Evolutionary conservation across 2,797 vertebrate species (phyloP), one percentile per base, ranked within the genome.

Genomic region (Coregonus sp.): DNA sequence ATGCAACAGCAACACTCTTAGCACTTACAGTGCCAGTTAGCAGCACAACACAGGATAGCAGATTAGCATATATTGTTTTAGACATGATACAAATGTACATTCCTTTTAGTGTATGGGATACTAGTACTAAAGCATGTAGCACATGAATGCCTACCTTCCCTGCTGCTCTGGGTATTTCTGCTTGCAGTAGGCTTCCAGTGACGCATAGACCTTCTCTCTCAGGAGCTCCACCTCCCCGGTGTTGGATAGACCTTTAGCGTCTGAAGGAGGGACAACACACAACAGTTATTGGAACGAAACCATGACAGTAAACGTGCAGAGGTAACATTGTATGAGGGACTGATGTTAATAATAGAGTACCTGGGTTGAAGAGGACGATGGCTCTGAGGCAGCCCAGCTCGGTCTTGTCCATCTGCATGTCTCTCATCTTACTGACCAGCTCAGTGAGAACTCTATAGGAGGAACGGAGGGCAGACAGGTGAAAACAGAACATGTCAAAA

Each of bases 391-490:
- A 99, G 4, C 98, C 98, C 85, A 99, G 92, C 92, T 99, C 98
- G 0, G 97, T 96, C 91, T 98, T 99, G 86, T 99, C 98, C 98
- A 99, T 99, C 94, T 97, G 96, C 98, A 99, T 99, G 92, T 99
- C 98, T 86, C 98, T 96, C 98, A 99, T 99, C 90, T 99, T 99
- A 89, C 97, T 99, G 85, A 99, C 98, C 51, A 99, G 93, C 85
- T 99, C 98, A 0, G 98, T 99, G 69, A 99, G 94, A 85, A 99
- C 98, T 85, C 98, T 99, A 65, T 16, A 75, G 4, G 11, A 47
- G 20, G 29, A 9, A 15, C 7, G 16, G 12, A 33, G 61, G 31
- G 25, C 25, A 25, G 25, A 25, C 25, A 74, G 63, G 47, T 16
- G 37, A 2, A 56, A 40, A 61, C 33, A 50, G 14, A 40, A 37